These are phyloP conservation scores for Catocala nupta DNA, from an alignment of 2,888 invertebrate species.

Conservation along the genomic window DNA sequence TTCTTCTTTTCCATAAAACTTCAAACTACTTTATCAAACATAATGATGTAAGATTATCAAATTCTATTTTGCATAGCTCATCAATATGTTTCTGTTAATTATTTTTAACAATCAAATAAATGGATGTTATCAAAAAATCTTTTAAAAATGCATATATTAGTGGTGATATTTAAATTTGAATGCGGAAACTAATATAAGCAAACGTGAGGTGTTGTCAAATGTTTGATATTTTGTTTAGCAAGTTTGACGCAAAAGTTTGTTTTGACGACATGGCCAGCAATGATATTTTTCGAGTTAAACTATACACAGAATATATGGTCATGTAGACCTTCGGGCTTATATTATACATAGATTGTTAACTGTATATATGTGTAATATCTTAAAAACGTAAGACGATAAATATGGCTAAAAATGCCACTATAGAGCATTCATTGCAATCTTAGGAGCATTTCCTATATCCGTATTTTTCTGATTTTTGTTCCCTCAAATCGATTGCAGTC, in stretches of 20 bases:
- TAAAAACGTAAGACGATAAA: too few relatives aligned
- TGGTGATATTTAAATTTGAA: slow-evolving; percentile 5
- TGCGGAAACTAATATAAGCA: neutral
- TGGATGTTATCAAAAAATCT: slow-evolving; percentile 1
- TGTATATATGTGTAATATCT: too few relatives aligned
- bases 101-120: slow-evolving; percentile 2
- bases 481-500: too few relatives aligned
- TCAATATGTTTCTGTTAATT: neutral
- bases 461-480: too few relatives aligned
- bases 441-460: too few relatives aligned
- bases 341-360: too few relatives aligned
- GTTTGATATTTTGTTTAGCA: neutral
- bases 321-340: too few relatives aligned
- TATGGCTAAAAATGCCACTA: too few relatives aligned
- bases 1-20: slow-evolving; percentile 15
- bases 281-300: too few relatives aligned
- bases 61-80: slow-evolving; percentile 1
- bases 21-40: neutral
- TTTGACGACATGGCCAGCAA: too few relatives aligned
- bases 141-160: slow-evolving; percentile 2
- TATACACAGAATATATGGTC: too few relatives aligned
- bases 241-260: neutral
- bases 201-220: neutral
- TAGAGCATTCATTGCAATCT: too few relatives aligned
- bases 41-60: slow-evolving; percentile 2